Evolutionary conservation across 2,888 invertebrate genomes (phyloP), one percentile per base, ranked within the genome.

Genomic region (Eustalomyia histrio): DNA sequence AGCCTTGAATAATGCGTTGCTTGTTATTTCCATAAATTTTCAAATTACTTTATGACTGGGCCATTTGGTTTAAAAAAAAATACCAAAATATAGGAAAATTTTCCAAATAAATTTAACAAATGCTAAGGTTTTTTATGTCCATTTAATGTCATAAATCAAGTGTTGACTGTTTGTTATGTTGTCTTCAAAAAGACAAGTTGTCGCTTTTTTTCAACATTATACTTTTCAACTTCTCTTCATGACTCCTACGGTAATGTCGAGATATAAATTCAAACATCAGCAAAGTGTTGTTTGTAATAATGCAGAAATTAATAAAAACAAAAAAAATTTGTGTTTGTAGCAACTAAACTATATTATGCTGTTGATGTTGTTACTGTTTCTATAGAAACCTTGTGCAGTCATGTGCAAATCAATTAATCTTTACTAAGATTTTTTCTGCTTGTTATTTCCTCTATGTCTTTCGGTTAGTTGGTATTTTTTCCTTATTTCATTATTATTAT

Each of bases 341-440:
- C 57, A 52, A 58, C 58, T 29, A 24, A 33, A 57, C 35, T 69
- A 60, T 7, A 29, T 6, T 7, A 29, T 17, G 24, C 1, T 18
- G 10, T 52, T 67, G n/a, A n/a, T n/a, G 35, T 71, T 43, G 29
- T 29, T 76, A 35, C 29, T 24, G 68, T 76, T 69, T 35, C 67
- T 67, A 64, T 58, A 55, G 76, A 73, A 39, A 76, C 64, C 68
- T 60, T 58, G 58, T 65, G 76, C 73, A 80, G 73, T 76, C 80
- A 80, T 76, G 76, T 80, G 69, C 21, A 73, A 76, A 80, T 76
- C 80, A 80, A 80, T 80, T 80, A 80, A 80, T 80, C 76, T 80
- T 76, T 80, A 60, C 67, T 76, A 63, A 39, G 47, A 57, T 67
- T 74, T 67, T 74, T 79, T 68, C 43, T 74, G 58, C 64, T 52